Percentiles rank a stretch among this genome's conserved stretches.
Evolutionary conservation across 2,797 vertebrate genomes (phyloP).

Genomic region (Toxotes lorentzi): DNA sequence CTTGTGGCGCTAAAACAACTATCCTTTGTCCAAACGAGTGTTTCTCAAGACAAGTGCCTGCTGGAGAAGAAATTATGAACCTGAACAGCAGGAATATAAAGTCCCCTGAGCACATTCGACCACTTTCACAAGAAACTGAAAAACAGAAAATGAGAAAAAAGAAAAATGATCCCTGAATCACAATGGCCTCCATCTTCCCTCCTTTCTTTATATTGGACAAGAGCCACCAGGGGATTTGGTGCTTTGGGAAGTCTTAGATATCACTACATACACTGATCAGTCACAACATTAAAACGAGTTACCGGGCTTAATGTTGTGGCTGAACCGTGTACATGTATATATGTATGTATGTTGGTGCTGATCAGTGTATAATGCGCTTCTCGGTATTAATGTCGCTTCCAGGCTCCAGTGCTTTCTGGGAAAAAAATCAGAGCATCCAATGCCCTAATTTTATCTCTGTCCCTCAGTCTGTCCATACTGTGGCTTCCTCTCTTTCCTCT

Average conservation of each 20-base stretch:
- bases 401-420: slow-evolving; percentile 47
- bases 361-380: slow-evolving; percentile 5
- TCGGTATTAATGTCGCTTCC: slow-evolving; percentile 40
- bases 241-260: slow-evolving; percentile 53
- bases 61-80: slow-evolving; percentile 24
- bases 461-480: slow-evolving; percentile 42
- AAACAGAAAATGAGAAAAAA: slow-evolving; percentile 38
- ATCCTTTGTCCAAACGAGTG: slow-evolving; percentile 29
- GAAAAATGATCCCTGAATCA: slow-evolving; percentile 49
- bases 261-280: slow-evolving; percentile 21
- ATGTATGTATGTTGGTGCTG: too few species aligned
- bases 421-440: slow-evolving; percentile 46
- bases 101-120: neutral
- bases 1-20: slow-evolving; percentile 30
- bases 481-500: slow-evolving; percentile 52
- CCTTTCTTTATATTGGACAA: slow-evolving; percentile 36
- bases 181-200: slow-evolving; percentile 46
- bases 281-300: too few species aligned
- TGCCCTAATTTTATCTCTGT: slow-evolving; percentile 42
- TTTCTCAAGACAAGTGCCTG: slow-evolving; percentile 12
- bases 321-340: too few species aligned
- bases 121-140: slow-evolving; percentile 26
- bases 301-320: too few species aligned
- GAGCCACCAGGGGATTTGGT: slow-evolving; percentile 51
- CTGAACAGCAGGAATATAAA: slow-evolving; percentile 2